Conservation (phyloP, 1,140 invertebrate species). For the Pachyrhynchus sulphureomaculatus region DNA sequence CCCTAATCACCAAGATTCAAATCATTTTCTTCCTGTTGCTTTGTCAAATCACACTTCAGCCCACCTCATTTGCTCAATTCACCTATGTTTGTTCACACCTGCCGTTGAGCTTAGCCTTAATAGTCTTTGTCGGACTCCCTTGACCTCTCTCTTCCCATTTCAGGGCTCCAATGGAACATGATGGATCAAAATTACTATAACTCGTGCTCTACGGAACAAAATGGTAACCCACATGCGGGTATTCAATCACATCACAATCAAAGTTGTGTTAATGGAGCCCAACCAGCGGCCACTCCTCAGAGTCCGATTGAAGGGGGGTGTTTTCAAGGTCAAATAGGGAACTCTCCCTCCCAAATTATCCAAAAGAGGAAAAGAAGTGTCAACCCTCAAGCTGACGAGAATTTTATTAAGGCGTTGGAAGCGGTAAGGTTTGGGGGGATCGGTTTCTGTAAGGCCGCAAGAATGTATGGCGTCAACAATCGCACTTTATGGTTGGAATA, state of each 20-base stretch:
- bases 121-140: constrained; percentile 13
- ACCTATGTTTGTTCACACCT: constrained; percentile 26
- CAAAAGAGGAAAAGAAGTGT: constrained; percentile 63
- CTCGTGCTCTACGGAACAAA: constrained; percentile 57
- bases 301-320: background rate
- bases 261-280: background rate
- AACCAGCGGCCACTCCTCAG: background rate
- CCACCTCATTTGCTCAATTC: too few relatives aligned
- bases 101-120: constrained; percentile 50
- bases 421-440: constrained; percentile 79
- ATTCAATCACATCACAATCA: background rate
- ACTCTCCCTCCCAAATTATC: constrained; percentile 37
- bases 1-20: too few relatives aligned
- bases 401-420: constrained; percentile 74
- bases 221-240: constrained; percentile 43
- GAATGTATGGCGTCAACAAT: constrained; percentile 80
- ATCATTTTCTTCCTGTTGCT: too few relatives aligned
- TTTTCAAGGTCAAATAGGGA: constrained; percentile 27
- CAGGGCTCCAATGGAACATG: constrained; percentile 71
- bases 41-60: too few relatives aligned
- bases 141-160: constrained; percentile 46
- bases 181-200: constrained; percentile 65
- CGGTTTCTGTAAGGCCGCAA: constrained; percentile 80
- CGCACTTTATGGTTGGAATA: constrained; percentile 81
- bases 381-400: constrained; percentile 75